A percentile compares a stretch with the other conserved stretches of the same genome.
These are phyloP conservation scores for Steatocranus sp. DNA, from an alignment of 2,797 vertebrate genomes.

Conservation along the genomic window DNA sequence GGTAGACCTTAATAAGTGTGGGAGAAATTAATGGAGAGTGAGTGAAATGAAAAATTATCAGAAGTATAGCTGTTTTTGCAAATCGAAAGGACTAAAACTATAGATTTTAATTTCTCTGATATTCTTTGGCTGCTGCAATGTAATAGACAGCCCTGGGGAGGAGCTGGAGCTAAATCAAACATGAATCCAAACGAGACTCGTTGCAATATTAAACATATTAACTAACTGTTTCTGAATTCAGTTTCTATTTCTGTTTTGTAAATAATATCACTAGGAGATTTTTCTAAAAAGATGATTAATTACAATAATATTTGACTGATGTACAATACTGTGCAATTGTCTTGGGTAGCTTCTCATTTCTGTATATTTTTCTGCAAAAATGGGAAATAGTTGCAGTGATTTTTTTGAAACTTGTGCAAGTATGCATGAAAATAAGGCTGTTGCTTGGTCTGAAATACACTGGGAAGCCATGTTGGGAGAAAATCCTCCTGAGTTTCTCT, in stretches of 20 bases:
- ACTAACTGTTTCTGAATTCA: neutral
- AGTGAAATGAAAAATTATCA: neutral
- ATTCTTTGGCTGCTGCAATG: neutral
- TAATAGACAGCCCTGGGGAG: no score
- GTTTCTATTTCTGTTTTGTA: neutral
- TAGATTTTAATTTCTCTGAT: neutral
- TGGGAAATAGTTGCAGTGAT: neutral
- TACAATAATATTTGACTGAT: neutral
- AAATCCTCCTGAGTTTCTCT: neutral
- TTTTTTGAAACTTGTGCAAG: neutral
- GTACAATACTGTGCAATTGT: neutral
- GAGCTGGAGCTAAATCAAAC: neutral
- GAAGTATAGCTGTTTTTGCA: neutral
- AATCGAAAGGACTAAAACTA: neutral
- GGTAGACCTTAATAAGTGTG: neutral
- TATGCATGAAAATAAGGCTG: neutral
- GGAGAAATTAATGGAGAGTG: no score
- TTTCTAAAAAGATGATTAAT: neutral
- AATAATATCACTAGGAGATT: rapidly evolving
- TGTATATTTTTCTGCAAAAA: neutral
- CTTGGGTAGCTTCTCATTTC: neutral
- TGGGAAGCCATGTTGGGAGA: neutral
- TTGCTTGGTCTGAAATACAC: neutral
- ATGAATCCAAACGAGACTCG: neutral
- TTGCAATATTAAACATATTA: neutral